These are phyloP conservation scores for Acronicta aceris DNA, from an alignment of 2,888 invertebrate species.

Conservation along the genomic window DNA sequence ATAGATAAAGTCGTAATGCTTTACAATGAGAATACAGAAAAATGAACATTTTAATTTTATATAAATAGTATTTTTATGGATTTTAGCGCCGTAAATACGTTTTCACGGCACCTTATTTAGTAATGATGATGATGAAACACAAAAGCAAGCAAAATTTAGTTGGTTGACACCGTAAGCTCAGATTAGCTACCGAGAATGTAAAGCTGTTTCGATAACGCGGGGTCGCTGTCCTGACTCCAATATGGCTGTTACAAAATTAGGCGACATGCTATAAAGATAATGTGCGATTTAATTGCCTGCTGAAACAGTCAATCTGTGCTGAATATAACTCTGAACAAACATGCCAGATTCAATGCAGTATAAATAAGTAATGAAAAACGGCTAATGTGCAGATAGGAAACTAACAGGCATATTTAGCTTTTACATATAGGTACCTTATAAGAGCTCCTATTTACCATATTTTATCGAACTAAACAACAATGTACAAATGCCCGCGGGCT, in stretches of 20 bases:
- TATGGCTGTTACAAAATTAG: conserved; percentile 70
- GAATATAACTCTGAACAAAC: conserved; percentile 7
- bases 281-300: conserved; percentile 49
- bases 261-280: conserved; percentile 67
- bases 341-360: neutral
- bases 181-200: conserved; percentile 55
- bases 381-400: neutral
- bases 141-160: conserved; percentile 27
- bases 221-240: conserved; percentile 74
- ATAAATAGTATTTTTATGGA: no score
- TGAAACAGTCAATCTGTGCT: conserved; percentile 36
- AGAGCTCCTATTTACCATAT: no score
- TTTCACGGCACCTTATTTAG: neutral
- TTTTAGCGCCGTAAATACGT: no score
- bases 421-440: no score
- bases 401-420: neutral
- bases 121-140: conserved; percentile 40
- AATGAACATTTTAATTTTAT: no score
- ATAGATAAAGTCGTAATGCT: no score
- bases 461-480: no score
- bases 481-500: no score
- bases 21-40: no score
- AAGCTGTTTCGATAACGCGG: conserved; percentile 68
- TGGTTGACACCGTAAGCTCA: conserved; percentile 49
- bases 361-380: neutral